phyloP scores from a whole-genome alignment of 30 jellyfish, hydroid and myxozoan genomes.

The Turritopsis dohrnii region DNA sequence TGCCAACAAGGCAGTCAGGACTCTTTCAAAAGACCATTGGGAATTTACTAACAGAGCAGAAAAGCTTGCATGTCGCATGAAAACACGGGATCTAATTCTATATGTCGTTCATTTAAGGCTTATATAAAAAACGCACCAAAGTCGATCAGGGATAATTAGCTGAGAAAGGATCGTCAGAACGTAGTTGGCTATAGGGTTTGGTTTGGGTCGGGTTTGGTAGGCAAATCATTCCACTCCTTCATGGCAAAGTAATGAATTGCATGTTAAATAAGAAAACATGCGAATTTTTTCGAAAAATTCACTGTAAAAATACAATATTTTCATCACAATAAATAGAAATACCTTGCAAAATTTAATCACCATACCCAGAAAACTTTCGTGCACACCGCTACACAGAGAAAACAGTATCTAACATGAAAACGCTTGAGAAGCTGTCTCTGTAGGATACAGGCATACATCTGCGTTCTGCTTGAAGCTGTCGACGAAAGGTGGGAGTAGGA shows the following conservation, averaged over 20 bases:
- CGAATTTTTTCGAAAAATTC: not conserved
- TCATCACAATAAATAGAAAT: not conserved
- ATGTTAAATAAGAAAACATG: not conserved
- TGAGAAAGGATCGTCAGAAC: not conserved
- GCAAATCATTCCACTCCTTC: not conserved
- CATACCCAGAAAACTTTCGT: not conserved
- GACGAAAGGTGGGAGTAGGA: not conserved
- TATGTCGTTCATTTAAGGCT: not conserved
- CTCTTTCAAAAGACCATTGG: not conserved
- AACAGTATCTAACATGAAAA: not conserved
- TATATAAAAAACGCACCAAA: not conserved
- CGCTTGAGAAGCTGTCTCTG: not conserved
- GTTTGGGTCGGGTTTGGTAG: too few relatives aligned
- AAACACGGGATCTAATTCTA: not conserved
- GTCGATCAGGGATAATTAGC: not conserved
- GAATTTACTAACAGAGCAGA: not conserved
- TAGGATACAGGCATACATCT: too few relatives aligned
- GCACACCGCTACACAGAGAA: not conserved
- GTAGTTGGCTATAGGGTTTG: too few relatives aligned
- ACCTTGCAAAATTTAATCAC: not conserved
- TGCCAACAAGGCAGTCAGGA: not conserved
- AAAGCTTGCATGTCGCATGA: not conserved
- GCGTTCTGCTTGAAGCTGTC: not conserved
- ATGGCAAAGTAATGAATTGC: not conserved
- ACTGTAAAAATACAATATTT: not conserved